These are phyloP conservation scores for Sicus ferrugineus DNA, from an alignment of 2,888 invertebrate genomes.

Conservation along the genomic window DNA sequence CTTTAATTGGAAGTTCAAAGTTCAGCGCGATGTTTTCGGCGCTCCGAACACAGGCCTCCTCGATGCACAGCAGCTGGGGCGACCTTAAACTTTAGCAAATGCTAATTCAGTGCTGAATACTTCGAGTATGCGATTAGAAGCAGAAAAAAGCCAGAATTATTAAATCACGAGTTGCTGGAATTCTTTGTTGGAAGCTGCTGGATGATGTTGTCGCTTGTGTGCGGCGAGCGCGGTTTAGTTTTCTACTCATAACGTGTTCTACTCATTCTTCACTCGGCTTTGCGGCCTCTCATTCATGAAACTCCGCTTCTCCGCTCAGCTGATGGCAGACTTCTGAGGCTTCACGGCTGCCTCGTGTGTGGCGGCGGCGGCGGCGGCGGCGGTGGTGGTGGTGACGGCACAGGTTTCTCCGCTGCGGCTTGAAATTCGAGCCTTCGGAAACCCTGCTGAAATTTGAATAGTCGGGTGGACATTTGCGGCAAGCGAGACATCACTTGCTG, in stretches of 20 bases:
- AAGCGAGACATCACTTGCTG: too few relatives aligned
- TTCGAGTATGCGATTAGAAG: not conserved
- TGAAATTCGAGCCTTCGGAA: too few relatives aligned
- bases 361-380: not conserved
- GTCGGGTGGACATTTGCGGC: too few relatives aligned
- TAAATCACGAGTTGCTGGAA: too few relatives aligned
- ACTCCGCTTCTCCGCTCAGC: not conserved
- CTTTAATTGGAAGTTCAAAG: constrained; percentile 25
- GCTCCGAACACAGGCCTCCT: not conserved
- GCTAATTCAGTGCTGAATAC: not conserved
- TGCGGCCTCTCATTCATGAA: not conserved
- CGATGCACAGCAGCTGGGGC: not conserved
- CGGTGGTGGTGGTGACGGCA: not conserved
- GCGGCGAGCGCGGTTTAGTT: too few relatives aligned
- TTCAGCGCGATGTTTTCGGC: constrained; percentile 1
- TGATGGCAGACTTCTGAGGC: too few relatives aligned
- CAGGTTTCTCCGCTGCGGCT: too few relatives aligned
- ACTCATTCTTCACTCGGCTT: not conserved
- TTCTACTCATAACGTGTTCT: too few relatives aligned
- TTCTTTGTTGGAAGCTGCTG: too few relatives aligned
- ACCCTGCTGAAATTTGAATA: too few relatives aligned
- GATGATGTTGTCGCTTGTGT: too few relatives aligned
- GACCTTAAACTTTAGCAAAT: constrained; percentile 3
- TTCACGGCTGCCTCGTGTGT: not conserved
- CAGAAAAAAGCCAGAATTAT: too few relatives aligned